These are phyloP conservation scores for Oreochromis grahami DNA, from an alignment of 2,797 vertebrate genomes.

Conservation along the genomic window DNA sequence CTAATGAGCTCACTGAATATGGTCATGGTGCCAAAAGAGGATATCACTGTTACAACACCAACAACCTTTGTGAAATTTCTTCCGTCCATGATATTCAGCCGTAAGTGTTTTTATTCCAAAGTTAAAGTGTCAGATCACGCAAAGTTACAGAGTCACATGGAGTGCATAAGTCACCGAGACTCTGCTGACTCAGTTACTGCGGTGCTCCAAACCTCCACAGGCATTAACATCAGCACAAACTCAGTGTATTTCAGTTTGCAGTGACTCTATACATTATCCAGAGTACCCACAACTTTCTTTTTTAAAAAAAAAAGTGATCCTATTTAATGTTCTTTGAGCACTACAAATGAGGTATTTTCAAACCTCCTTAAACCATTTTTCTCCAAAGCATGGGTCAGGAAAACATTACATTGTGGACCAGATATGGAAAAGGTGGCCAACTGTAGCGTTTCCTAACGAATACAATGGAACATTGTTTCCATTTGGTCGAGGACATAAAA, in stretches of 20 bases:
- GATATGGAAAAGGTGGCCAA: neutral
- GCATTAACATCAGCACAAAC: neutral
- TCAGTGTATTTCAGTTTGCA: neutral
- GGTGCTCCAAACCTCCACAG: neutral
- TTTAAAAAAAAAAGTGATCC: neutral
- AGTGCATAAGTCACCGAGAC: neutral
- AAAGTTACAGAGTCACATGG: neutral
- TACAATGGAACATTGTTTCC: neutral
- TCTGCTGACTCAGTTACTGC: neutral
- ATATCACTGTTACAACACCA: neutral
- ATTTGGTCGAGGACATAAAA: neutral
- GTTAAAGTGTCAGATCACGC: neutral
- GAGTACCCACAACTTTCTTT: neutral
- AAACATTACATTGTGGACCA: neutral
- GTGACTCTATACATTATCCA: neutral
- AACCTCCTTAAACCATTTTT: neutral
- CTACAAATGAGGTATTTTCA: neutral
- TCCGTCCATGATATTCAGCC: neutral
- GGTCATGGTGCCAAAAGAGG: neutral
- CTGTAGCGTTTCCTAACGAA: fast-evolving
- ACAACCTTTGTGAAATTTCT: neutral
- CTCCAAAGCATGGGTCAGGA: neutral
- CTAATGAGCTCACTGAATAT: neutral
- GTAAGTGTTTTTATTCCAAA: neutral
- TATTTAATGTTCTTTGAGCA: neutral